Conservation (phyloP, 2,113 vertebrate species). For the Xiphophorus hellerii region DNA sequence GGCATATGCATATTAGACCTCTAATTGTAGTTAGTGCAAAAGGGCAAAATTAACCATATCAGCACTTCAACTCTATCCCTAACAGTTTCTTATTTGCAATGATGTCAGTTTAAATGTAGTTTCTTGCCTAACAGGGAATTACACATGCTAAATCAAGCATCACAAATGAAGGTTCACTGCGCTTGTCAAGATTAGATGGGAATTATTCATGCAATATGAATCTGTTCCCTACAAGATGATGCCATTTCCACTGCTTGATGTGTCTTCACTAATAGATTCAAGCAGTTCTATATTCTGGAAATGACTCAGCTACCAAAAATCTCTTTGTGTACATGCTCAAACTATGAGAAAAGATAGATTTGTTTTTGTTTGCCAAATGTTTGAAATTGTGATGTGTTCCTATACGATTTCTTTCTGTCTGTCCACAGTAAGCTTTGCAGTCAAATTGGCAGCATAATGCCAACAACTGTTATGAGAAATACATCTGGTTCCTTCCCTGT, state of each 20-base stretch:
- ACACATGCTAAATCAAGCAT: slow-evolving; percentile 76
- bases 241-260: slow-evolving; percentile 49
- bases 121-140: slow-evolving; percentile 71
- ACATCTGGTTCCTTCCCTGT: too few species aligned
- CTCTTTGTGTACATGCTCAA: too few species aligned
- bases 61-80: slow-evolving; percentile 53
- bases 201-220: slow-evolving; percentile 72
- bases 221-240: slow-evolving; percentile 57
- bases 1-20: slow-evolving; percentile 46
- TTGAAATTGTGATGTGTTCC: too few species aligned
- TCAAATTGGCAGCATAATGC: too few species aligned
- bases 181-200: slow-evolving; percentile 64
- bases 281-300: slow-evolving; percentile 45
- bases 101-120: slow-evolving; percentile 63
- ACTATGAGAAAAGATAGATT: too few species aligned
- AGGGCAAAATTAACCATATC: slow-evolving; percentile 58
- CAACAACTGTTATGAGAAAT: too few species aligned
- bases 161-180: slow-evolving; percentile 70
- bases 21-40: slow-evolving; percentile 54
- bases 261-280: slow-evolving; percentile 50
- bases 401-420: too few species aligned
- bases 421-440: too few species aligned
- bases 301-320: slow-evolving; percentile 19
- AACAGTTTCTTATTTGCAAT: slow-evolving; percentile 54
- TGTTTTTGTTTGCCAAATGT: too few species aligned